Conservation (phyloP, 1,140 invertebrate genomes). For the Catajapyx aquilonaris region DNA sequence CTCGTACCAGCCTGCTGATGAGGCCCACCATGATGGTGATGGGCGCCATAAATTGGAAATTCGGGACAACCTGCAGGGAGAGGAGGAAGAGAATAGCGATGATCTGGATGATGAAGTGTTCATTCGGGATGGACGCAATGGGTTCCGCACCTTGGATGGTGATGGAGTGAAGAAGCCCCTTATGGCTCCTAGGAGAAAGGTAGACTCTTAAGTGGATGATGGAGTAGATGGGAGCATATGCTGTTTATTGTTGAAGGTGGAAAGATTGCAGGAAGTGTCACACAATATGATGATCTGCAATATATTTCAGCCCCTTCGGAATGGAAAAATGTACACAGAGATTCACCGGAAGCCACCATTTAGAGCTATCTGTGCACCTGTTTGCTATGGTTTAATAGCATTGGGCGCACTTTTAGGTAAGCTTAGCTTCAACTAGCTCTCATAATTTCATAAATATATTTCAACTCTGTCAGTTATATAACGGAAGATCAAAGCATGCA, state of each 20-base stretch:
- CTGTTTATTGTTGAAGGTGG: conserved; percentile 5
- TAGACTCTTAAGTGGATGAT: conserved; percentile 6
- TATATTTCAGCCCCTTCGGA: conserved; percentile 9
- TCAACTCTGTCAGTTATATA: no score
- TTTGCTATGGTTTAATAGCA: conserved; percentile 35
- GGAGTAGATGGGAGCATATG: background rate
- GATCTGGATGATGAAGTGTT: conserved; percentile 58
- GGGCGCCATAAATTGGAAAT: conserved; percentile 15
- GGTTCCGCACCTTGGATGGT: conserved; percentile 29
- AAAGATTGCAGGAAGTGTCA: no score
- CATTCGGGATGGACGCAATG: conserved; percentile 42
- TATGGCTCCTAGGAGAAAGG: conserved; percentile 43
- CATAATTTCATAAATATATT: no score
- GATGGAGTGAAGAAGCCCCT: conserved; percentile 47
- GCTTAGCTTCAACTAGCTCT: conserved; percentile 5
- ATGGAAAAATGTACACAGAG: background rate
- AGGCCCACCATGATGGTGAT: no score
- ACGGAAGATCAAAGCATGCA: no score
- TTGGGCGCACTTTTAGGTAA: conserved; percentile 28
- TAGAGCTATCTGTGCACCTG: conserved; percentile 31
- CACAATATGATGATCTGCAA: no score
- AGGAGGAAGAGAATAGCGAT: conserved; percentile 33
- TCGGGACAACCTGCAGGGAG: conserved; percentile 10
- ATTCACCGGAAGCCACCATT: conserved; percentile 21
- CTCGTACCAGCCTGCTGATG: no score